These are phyloP conservation scores for Columbina picui DNA, from an alignment of 2,113 vertebrate species.

Conservation along the genomic window DNA sequence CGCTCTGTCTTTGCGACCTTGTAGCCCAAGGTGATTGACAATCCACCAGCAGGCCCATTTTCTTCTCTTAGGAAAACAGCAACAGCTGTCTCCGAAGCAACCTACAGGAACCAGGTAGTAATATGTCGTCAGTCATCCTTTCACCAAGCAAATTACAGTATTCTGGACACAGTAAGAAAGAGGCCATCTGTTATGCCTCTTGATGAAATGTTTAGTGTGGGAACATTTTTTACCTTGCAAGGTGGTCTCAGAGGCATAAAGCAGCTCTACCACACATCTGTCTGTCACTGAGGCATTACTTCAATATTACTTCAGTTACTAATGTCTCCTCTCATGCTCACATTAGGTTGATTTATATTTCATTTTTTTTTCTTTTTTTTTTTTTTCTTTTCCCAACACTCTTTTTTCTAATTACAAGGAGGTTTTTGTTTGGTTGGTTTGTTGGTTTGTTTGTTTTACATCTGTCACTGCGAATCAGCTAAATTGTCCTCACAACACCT, in stretches of 20 bases:
- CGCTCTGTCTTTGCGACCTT: background rate
- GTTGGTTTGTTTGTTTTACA: background rate
- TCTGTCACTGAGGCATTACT: background rate
- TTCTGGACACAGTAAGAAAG: constrained; percentile 8
- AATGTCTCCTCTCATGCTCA: background rate
- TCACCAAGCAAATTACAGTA: constrained; percentile 19
- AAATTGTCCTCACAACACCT: background rate
- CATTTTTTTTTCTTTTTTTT: background rate
- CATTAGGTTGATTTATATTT: background rate
- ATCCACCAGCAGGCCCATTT: background rate
- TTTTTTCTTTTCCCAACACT: rapidly evolving
- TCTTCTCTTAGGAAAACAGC: constrained; percentile 26
- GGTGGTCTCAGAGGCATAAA: background rate
- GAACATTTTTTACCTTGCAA: background rate
- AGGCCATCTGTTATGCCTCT: constrained; percentile 19
- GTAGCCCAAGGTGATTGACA: constrained; percentile 24
- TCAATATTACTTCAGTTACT: background rate
- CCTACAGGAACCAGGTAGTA: background rate
- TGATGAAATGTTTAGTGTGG: constrained; percentile 6
- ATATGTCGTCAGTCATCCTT: constrained; percentile 10
- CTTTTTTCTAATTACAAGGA: background rate
- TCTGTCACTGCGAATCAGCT: background rate
- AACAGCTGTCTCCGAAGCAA: background rate
- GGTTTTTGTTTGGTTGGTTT: too few relatives aligned
- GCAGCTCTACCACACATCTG: background rate